Conservation (phyloP, 2,888 invertebrate genomes). For the Poecilus cupreus region DNA sequence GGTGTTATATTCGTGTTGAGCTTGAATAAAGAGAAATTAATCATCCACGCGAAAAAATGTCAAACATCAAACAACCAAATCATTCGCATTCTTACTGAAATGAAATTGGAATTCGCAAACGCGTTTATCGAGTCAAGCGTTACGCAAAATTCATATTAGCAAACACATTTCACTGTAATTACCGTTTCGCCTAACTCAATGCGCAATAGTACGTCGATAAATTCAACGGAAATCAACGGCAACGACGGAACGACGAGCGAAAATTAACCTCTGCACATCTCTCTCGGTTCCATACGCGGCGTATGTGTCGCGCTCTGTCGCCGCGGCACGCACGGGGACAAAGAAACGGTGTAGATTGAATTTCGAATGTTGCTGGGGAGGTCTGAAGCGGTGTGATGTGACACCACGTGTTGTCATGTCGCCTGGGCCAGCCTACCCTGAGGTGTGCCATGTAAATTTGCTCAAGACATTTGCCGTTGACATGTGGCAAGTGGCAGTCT, state of each 20-base stretch:
- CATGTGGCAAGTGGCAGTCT: neutral
- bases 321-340: neutral
- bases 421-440: neutral
- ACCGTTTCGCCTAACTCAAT: conserved; percentile 33
- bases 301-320: neutral
- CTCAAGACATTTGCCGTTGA: conserved; percentile 3
- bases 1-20: too few species aligned
- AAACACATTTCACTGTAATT: conserved; percentile 52
- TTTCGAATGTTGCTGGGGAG: conserved; percentile 1
- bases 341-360: conserved; percentile 33
- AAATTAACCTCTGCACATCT: conserved; percentile 35
- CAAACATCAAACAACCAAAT: neutral
- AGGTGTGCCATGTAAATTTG: neutral
- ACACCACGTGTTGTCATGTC: neutral
- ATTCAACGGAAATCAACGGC: conserved; percentile 48
- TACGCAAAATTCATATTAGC: conserved; percentile 51
- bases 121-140: neutral
- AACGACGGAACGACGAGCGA: conserved; percentile 36
- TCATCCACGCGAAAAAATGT: neutral
- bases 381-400: neutral
- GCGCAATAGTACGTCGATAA: conserved; percentile 49
- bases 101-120: conserved; percentile 3
- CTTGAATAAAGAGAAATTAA: neutral
- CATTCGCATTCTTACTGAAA: neutral
- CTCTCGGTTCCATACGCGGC: neutral